Evolutionary conservation across 37 sponge, comb jelly and placozoan genomes (phyloP).

Genomic region (Geodia barretti): DNA sequence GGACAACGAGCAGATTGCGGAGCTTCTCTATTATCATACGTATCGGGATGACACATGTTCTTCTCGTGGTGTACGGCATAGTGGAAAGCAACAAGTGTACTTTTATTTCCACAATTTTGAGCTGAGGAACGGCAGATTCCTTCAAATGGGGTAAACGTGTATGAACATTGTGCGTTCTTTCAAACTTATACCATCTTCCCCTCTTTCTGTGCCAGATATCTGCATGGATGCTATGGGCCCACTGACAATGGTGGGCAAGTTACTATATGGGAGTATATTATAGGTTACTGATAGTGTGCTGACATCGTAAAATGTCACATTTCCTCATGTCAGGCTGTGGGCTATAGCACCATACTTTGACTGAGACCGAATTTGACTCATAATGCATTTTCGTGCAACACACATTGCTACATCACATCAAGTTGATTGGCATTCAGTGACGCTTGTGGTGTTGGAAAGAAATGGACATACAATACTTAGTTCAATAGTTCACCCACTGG

Average conservation of each 20-base stretch:
- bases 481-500: no score
- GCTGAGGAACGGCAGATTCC: constrained; percentile 37
- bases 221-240: constrained; percentile 65
- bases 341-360: no score
- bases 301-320: no score
- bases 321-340: no score
- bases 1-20: constrained; percentile 10
- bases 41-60: constrained; percentile 28
- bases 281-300: no score
- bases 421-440: no score
- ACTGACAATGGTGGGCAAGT: constrained; percentile 71
- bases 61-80: constrained; percentile 36
- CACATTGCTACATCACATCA: no score
- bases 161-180: neutral
- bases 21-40: constrained; percentile 28
- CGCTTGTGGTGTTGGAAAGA: no score
- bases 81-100: constrained; percentile 81
- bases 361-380: no score
- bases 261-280: no score
- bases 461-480: no score
- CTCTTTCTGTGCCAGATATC: constrained; percentile 42
- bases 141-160: constrained; percentile 31
- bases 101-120: neutral
- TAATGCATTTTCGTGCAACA: no score
- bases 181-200: constrained; percentile 16